Conservation (phyloP, 2,888 invertebrate genomes). For the Agelastica alni region DNA sequence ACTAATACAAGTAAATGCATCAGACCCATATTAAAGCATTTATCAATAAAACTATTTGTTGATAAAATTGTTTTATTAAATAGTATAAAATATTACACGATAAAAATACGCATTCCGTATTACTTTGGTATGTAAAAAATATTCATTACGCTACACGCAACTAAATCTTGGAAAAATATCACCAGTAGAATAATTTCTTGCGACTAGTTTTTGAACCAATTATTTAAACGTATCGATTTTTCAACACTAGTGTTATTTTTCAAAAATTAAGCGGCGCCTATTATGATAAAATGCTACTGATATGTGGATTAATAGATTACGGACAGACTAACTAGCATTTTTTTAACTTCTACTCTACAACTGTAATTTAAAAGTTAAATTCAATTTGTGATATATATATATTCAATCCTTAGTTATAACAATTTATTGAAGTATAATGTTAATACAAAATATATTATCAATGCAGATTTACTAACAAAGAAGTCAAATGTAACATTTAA, state of each 20-base stretch:
- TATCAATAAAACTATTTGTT: background rate
- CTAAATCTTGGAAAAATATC: constrained; percentile 15
- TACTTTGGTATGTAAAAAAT: constrained; percentile 44
- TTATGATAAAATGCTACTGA: constrained; percentile 1
- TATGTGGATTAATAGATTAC: constrained; percentile 5
- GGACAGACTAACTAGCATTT: too few relatives aligned
- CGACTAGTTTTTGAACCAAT: constrained; percentile 6
- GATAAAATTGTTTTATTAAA: constrained; percentile 11
- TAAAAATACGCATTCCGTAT: constrained; percentile 43
- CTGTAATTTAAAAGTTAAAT: too few relatives aligned
- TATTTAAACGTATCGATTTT: background rate
- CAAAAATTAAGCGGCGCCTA: constrained; percentile 2
- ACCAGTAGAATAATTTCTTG: constrained; percentile 2
- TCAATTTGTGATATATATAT: too few relatives aligned
- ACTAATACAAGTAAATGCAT: too few relatives aligned
- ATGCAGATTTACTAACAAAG: too few relatives aligned
- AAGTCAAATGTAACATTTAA: too few relatives aligned
- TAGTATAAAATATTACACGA: constrained; percentile 25
- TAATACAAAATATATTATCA: too few relatives aligned
- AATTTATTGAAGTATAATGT: too few relatives aligned
- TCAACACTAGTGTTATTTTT: constrained; percentile 7
- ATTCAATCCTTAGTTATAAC: too few relatives aligned
- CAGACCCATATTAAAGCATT: too few relatives aligned
- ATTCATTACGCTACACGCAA: constrained; percentile 27
- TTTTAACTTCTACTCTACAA: too few relatives aligned